phyloP scores from a whole-genome alignment of 2,797 vertebrate species.

The Rallus crepitans region DNA sequence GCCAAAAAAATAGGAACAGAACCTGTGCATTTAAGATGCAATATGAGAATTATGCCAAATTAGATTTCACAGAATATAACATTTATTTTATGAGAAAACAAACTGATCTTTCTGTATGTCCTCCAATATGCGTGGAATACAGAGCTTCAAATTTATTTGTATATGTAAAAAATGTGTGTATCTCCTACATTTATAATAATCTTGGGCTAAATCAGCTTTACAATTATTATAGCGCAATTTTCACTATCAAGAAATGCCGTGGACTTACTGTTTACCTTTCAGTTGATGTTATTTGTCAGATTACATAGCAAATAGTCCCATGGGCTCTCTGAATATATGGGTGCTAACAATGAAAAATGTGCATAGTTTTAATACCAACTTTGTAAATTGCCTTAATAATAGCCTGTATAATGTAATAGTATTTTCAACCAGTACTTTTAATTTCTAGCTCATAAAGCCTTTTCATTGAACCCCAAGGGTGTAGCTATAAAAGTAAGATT shows the following conservation, averaged over 20 bases:
- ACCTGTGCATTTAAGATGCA: neutral
- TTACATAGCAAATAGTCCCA: slow-evolving; percentile 78
- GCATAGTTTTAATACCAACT: slow-evolving; percentile 84
- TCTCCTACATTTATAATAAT: slow-evolving; percentile 59
- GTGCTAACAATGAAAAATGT: slow-evolving; percentile 83
- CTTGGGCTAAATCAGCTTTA: slow-evolving; percentile 70
- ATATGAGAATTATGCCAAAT: neutral
- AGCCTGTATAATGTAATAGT: slow-evolving; percentile 84
- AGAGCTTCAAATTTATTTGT: slow-evolving; percentile 34
- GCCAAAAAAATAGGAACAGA: neutral
- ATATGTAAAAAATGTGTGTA: slow-evolving; percentile 6
- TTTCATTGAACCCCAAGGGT: slow-evolving; percentile 88
- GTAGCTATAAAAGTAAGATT: slow-evolving; percentile 88
- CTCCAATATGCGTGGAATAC: neutral
- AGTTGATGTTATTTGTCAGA: slow-evolving; percentile 80
- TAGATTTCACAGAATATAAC: neutral
- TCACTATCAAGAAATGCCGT: slow-evolving; percentile 64
- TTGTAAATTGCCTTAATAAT: slow-evolving; percentile 89
- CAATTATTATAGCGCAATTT: slow-evolving; percentile 66
- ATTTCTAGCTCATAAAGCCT: slow-evolving; percentile 88
- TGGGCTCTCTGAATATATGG: slow-evolving; percentile 79
- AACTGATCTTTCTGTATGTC: neutral
- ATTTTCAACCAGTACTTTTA: slow-evolving; percentile 87
- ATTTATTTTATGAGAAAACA: neutral
- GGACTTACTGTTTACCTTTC: slow-evolving; percentile 78